Conservation (phyloP, 1,140 invertebrate species). For the Drosophila kikkawai region DNA sequence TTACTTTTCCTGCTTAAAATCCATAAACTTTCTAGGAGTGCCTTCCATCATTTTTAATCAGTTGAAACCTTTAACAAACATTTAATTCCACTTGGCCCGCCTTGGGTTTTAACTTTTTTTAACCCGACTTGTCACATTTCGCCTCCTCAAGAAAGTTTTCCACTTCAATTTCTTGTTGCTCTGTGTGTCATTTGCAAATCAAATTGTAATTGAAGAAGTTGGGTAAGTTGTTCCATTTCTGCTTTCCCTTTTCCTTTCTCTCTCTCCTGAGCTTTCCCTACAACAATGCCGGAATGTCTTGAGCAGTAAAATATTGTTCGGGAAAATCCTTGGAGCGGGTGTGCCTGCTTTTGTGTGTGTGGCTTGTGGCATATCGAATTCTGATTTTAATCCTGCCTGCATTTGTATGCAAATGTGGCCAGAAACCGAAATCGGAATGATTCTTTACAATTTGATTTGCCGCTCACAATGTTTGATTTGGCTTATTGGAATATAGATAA, state of each 20-base stretch:
- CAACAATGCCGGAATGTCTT: constrained; percentile 44
- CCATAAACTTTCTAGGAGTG: constrained; percentile 10
- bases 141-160: constrained; percentile 45
- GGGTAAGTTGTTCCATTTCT: constrained; percentile 34
- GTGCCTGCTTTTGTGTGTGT: constrained; percentile 14
- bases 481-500: constrained; percentile 52
- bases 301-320: constrained; percentile 53
- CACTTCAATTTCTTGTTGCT: constrained; percentile 62
- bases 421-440: constrained; percentile 32
- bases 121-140: constrained; percentile 39
- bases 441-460: constrained; percentile 52
- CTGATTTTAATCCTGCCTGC: constrained; percentile 45
- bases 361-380: constrained; percentile 45
- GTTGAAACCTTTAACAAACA: constrained; percentile 48
- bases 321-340: constrained; percentile 19
- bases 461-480: constrained; percentile 39
- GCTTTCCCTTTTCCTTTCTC: background rate
- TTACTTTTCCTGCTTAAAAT: background rate
- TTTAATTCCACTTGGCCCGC: constrained; percentile 43
- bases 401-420: constrained; percentile 59
- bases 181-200: constrained; percentile 74
- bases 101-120: constrained; percentile 38
- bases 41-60: constrained; percentile 43
- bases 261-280: background rate
- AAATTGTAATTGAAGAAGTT: constrained; percentile 79